Evolutionary conservation across 2,797 vertebrate species (phyloP), one percentile per base, ranked within the genome.

Genomic region (Notolepis coatsorum): DNA sequence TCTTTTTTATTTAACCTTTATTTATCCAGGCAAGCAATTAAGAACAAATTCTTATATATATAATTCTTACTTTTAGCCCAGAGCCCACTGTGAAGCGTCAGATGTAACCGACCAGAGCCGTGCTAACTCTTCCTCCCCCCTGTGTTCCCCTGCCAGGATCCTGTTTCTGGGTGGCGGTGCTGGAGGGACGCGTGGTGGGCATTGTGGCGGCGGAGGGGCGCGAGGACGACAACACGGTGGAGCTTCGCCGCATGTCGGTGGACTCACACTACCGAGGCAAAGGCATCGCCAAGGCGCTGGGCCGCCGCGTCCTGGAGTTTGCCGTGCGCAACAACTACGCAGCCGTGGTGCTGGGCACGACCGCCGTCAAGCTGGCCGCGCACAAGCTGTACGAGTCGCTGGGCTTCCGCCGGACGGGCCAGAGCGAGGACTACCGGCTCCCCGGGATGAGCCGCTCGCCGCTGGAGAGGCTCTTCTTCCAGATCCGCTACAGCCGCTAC

Each of bases 331-430:
- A 98, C 93, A 94, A 96, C 92, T 99, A 96, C 80, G 95, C 97
- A 0, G 96, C 97, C 0, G 95, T 99, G 4, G 95, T 99, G 72
- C 89, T 99, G 67, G 97, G 98, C 65, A 99, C 98, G 31, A 99
- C 98, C 0, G 98, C 98, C 0, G 97, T 99, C 75, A 99, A 99
- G 90, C 80, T 98, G 94, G 97, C 97, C 0, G 97, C 98, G 75
- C 98, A 99, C 93, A 98, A 93, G 95, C 94, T 99, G 81, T 99
- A 99, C 4, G 97, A 99, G 91, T 99, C 98, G 4, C 93, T 99
- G 89, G 98, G 98, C 52, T 99, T 99, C 93, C 95, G 96, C 86
- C 95, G 94, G 59, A 91, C 94, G 75, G 95, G 95, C 46, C 94
- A 94, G 0, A 94, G 91, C 0, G 94, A 99, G 89, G 94, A 94